Base-by-base conservation (phyloP, 2,797 vertebrate species). In the Oophaga sylvatica region DNA sequence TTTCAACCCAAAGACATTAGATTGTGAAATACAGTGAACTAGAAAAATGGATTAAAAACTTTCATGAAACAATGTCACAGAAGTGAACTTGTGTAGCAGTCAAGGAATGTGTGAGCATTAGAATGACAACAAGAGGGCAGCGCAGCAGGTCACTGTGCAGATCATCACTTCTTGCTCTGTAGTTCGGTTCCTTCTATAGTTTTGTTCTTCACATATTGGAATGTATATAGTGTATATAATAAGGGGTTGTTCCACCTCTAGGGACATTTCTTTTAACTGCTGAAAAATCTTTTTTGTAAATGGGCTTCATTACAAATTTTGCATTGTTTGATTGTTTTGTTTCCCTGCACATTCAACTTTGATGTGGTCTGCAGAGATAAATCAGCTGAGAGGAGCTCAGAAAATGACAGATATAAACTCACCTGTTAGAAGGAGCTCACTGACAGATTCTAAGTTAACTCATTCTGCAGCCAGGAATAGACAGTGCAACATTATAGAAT, bases 41-140 rank as follows among this genome's bases (percentile, higher is more conserved):
- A 13, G 63, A 12, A 67, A 67, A 67, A 26, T 26, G n/a, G 5
- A 26, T 26, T n/a, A 4, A 65, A 26, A 12, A 67, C 10, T 13
- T 1, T 12, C 57, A 59, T 17, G 57, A 53, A 53, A 53, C 48
- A 53, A 53, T 65, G 62, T 22, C 7, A n/a, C 22, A n/a, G n/a
- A 65, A 62, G 22, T 6, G 3, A 8, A 65, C 20, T n/a, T 10
- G 26, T 17, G 67, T 68, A 19, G 29, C 13, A 15, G 1, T 5
- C 26, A 26, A 0, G 17, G 16, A 15, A 26, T 41, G 57, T 70
- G 16, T 19, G 5, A 59, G 29, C n/a, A 35, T 29, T 20, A 26
- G 2, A 41, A 65, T 59, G 80, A 75, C 68, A 82, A 88, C 77
- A 15, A 85, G 87, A 71, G 82, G 82, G 82, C 87, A 81, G 76